phyloP scores from a whole-genome alignment of 2,888 invertebrate species.

The Resseliella maxima region DNA sequence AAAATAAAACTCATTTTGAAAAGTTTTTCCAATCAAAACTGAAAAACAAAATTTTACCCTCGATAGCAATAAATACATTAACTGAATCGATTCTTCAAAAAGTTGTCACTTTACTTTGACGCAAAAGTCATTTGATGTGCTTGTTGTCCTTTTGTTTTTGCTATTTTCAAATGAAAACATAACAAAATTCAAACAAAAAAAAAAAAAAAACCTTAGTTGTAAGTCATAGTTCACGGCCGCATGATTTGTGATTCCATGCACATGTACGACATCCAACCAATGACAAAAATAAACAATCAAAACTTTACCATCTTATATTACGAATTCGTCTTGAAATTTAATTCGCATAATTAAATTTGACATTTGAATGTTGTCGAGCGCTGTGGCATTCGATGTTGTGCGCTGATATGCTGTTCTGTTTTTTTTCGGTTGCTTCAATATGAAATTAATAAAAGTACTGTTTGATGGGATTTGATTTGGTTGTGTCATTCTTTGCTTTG shows the following conservation, averaged over 20 bases:
- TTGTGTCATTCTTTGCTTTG: background rate
- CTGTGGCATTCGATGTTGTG: background rate
- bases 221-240: conserved; percentile 47
- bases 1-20: background rate
- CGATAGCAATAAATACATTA: background rate
- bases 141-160: background rate
- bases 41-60: background rate
- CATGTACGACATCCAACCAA: background rate
- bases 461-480: background rate
- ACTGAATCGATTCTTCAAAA: conserved; percentile 7
- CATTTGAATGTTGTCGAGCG: conserved; percentile 1
- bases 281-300: background rate
- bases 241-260: background rate
- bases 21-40: background rate
- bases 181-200: background rate
- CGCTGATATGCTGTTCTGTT: background rate
- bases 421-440: conserved; percentile 53
- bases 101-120: background rate
- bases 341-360: conserved; percentile 55
- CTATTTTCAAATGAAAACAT: background rate
- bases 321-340: conserved; percentile 7
- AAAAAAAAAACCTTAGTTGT: background rate
- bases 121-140: background rate
- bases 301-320: background rate
- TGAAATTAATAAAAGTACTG: conserved; percentile 13